Evolutionary conservation across 2,888 invertebrate species (phyloP).

Genomic region (Hypercompe scribonia): DNA sequence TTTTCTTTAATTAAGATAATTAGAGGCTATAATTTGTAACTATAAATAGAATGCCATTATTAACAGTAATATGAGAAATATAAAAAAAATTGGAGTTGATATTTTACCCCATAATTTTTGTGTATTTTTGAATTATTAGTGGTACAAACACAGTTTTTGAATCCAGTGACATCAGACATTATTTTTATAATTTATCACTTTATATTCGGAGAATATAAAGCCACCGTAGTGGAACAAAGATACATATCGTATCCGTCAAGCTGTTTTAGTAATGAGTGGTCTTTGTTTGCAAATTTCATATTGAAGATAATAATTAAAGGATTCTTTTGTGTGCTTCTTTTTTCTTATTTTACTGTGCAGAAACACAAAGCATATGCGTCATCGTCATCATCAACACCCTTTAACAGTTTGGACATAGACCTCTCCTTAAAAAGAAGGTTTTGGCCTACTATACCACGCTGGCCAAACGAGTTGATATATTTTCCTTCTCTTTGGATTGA

Average conservation of each 20-base stretch:
- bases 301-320: background rate
- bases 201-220: constrained; percentile 30
- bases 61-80: background rate
- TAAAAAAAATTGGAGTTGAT: no score
- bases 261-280: constrained; percentile 8
- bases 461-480: no score
- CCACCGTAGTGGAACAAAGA: constrained; percentile 34
- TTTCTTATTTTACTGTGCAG: background rate
- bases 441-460: no score
- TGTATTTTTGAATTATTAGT: no score
- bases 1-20: background rate
- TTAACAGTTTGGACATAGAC: no score
- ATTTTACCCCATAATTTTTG: background rate
- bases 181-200: constrained; percentile 20
- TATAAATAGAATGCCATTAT: background rate
- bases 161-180: background rate
- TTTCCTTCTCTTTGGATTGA: no score
- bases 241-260: constrained; percentile 14
- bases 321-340: no score
- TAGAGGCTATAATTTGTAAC: background rate
- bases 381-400: no score
- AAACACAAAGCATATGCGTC: background rate
- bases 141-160: background rate
- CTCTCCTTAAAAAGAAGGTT: no score
- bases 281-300: background rate